phyloP scores from a whole-genome alignment of 2,113 vertebrate genomes.

The Aldabrachelys gigantea region DNA sequence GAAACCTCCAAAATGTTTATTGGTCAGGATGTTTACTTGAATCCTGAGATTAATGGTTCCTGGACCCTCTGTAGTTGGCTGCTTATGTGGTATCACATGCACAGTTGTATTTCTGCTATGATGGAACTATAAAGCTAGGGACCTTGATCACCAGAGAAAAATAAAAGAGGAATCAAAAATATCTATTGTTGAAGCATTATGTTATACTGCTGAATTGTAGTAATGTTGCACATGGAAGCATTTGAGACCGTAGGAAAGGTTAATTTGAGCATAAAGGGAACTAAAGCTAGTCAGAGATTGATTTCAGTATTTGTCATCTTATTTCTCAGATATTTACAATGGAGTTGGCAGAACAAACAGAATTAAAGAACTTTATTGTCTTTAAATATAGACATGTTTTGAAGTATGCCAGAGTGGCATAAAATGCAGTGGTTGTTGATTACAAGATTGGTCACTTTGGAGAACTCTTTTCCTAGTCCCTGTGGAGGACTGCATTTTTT shows the following conservation, averaged over 20 bases:
- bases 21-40: background rate
- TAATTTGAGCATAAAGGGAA: fast-evolving
- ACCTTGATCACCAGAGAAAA: background rate
- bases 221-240: background rate
- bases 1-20: background rate
- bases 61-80: background rate
- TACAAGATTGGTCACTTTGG: fast-evolving
- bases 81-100: background rate
- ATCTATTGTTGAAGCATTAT: background rate
- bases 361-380: background rate
- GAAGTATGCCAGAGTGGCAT: background rate
- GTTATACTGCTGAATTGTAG: background rate
- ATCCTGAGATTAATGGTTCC: background rate
- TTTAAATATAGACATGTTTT: background rate
- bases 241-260: background rate
- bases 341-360: background rate
- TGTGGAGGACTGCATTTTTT: background rate
- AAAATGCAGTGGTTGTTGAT: background rate
- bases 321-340: background rate
- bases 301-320: background rate
- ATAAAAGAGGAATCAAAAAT: background rate
- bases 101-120: background rate
- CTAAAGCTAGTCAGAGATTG: fast-evolving
- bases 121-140: background rate
- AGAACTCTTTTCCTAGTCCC: background rate